These are phyloP conservation scores for Acutogordius australiensis DNA, from an alignment of 2,888 invertebrate genomes.

Conservation along the genomic window DNA sequence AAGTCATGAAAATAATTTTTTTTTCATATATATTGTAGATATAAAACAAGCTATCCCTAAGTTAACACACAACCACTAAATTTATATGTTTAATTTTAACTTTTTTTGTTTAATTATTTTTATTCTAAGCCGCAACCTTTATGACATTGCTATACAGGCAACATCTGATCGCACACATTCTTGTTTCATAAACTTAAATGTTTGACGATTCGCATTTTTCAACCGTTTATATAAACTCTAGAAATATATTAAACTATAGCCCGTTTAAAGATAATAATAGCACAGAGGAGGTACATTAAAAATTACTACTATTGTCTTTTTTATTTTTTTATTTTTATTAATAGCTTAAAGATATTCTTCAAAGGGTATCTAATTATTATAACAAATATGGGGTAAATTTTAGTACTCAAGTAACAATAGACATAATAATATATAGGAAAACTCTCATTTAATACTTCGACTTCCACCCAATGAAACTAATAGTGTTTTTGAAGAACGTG, in stretches of 20 bases:
- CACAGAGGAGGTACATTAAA: neutral
- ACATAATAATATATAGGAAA: neutral
- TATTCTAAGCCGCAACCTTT: no score
- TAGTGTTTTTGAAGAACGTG: neutral
- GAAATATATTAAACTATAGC: neutral
- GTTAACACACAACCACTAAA: no score
- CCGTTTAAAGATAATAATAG: neutral
- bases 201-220: slow-evolving; percentile 5
- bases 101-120: no score
- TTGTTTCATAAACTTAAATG: no score
- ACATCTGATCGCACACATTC: no score
- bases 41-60: no score
- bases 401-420: neutral
- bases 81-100: no score
- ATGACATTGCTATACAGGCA: no score
- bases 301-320: no score
- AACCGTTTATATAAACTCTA: neutral
- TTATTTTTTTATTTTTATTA: neutral
- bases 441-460: neutral
- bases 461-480: neutral
- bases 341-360: slow-evolving; percentile 8
- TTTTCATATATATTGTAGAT: no score
- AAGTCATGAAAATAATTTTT: no score
- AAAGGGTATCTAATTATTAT: neutral
- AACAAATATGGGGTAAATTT: neutral